Evolutionary conservation across 2,797 vertebrate species (phyloP), one percentile per base, ranked within the genome.

Genomic region (Erethizon dorsatum): DNA sequence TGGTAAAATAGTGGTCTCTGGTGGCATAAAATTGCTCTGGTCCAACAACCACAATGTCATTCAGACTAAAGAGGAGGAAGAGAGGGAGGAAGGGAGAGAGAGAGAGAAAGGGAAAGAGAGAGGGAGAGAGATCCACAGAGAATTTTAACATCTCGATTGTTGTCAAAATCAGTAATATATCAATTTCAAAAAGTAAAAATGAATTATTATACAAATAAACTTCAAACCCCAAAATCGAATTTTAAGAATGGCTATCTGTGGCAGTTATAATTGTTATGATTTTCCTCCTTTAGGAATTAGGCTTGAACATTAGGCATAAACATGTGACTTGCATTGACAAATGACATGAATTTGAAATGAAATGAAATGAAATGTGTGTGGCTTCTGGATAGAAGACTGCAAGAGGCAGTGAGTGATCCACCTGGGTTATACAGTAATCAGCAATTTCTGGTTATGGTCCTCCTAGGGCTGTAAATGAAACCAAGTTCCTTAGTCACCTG

Each of bases 21-120:
- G 99, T 99, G 91, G 99, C 99, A 90, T 99, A 99, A 98, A 99
- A 99, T 95, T 98, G 98, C 4, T 99, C 99, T 22, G 98, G 97
- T 93, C 99, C 99, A 5, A 99, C 50, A 56, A 99, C 99, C 52
- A 99, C 98, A 59, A 99, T 97, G 91, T 99, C 99, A 95, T 99
- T 99, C 87, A 99, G 98, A 91, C 99, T 99, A 94, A 28, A 96
- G 91, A 61, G 96, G 57, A 88, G 28, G 80, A 3, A 5, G 57
- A 84, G 57, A 88, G 47, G 28, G 18, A 14, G 50, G 7, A 71
- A 33, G 56, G 88, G 31, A 79, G 3, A 2, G 65, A 83, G 61
- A 79, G 24, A 37, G 57, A 10, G 54, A 33, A 56, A 90, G 31
- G 79, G 4, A 4, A 56, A 85, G 57, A 84, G 47, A 33, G 54